Evolutionary conservation across 1,140 invertebrate genomes (phyloP).

Genomic region (Calliphora vicina): DNA sequence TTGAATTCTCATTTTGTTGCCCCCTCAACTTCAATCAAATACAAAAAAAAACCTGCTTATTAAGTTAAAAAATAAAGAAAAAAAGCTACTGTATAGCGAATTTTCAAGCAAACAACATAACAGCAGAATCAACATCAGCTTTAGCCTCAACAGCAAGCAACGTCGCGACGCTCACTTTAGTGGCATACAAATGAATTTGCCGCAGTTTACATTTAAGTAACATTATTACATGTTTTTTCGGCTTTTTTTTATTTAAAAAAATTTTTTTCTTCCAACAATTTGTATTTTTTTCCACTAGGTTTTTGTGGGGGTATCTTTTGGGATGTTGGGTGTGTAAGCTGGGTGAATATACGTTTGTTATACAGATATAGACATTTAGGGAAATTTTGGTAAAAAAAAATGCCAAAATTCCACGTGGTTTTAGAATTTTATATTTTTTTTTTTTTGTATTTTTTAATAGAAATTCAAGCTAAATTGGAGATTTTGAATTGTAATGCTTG

Average conservation of each 20-base stretch:
- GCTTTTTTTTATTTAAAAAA: background rate
- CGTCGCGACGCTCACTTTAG: background rate
- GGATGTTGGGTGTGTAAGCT: background rate
- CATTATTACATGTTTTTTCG: background rate
- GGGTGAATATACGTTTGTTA: background rate
- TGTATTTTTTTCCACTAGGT: background rate
- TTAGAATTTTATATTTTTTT: background rate
- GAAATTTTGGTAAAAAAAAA: too few species aligned
- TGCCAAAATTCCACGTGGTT: too few species aligned
- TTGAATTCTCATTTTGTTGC: background rate
- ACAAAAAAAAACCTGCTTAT: background rate
- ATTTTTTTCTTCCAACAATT: background rate
- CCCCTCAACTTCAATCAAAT: background rate
- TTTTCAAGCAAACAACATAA: background rate
- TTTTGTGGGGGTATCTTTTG: background rate
- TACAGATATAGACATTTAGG: too few species aligned
- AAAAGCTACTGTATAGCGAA: background rate
- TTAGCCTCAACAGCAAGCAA: background rate
- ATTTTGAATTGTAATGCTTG: background rate
- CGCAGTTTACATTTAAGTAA: background rate
- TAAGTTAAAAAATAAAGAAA: background rate
- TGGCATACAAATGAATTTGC: background rate
- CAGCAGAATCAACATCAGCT: background rate
- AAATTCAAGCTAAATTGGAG: constrained; percentile 5
- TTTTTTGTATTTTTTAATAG: background rate